These are phyloP conservation scores for Dryobates pubescens DNA, from an alignment of 2,797 vertebrate genomes.

Conservation along the genomic window DNA sequence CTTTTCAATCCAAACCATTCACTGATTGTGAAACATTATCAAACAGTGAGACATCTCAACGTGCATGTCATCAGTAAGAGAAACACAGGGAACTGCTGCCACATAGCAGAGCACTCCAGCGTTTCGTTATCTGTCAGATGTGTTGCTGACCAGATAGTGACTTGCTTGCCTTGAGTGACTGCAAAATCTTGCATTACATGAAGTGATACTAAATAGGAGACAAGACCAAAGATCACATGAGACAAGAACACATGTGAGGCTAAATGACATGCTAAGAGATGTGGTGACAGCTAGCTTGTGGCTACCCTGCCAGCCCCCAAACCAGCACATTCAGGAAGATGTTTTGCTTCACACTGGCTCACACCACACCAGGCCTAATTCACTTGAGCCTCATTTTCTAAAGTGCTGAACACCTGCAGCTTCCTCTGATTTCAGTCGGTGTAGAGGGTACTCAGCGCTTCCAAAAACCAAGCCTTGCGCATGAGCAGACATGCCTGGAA, in stretches of 20 bases:
- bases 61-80: rapidly evolving
- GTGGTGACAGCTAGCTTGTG: not conserved
- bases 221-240: not conserved
- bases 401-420: slow-evolving; percentile 1
- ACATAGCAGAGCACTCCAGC: not conserved
- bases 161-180: not conserved
- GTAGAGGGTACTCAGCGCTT: not conserved
- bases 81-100: not conserved
- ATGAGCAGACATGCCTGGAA: not conserved
- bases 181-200: not conserved
- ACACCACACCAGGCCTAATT: not conserved
- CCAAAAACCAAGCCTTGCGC: not conserved
- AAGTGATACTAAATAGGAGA: not conserved
- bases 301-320: not conserved
- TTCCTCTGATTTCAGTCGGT: not conserved
- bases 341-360: not conserved
- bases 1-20: not conserved
- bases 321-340: not conserved
- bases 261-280: not conserved
- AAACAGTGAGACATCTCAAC: not conserved
- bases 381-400: not conserved
- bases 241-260: not conserved
- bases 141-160: not conserved
- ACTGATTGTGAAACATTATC: not conserved
- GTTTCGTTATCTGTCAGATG: rapidly evolving